Evolutionary conservation across 2,797 vertebrate species (phyloP).

Genomic region (Steatocranus sp.): DNA sequence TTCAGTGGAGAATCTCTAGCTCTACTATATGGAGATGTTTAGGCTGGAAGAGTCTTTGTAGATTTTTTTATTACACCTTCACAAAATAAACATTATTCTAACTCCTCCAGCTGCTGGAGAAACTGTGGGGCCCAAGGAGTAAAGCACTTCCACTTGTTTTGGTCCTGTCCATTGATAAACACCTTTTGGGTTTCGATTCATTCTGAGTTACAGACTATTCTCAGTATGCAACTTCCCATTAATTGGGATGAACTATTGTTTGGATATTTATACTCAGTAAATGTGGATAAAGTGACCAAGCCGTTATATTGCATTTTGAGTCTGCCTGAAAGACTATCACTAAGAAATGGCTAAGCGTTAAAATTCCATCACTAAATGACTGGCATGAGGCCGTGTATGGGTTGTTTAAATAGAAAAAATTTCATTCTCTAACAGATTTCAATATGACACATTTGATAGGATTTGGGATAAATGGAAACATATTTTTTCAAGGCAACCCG

Average conservation of each 20-base stretch:
- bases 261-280: neutral
- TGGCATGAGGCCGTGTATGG: neutral
- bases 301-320: neutral
- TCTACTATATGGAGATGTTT: neutral
- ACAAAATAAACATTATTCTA: neutral
- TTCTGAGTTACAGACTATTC: neutral
- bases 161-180: neutral
- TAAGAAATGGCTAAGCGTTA: neutral
- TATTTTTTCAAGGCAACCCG: neutral
- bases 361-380: neutral
- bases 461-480: neutral
- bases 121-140: neutral
- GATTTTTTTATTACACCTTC: neutral
- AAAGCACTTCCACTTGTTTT: neutral
- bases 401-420: neutral
- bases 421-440: neutral
- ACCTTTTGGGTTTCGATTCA: neutral
- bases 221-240: neutral
- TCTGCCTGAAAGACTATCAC: neutral
- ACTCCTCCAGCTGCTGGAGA: neutral
- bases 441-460: neutral
- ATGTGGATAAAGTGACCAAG: neutral
- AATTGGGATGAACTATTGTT: neutral
- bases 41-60: neutral
- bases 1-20: neutral